phyloP scores from a whole-genome alignment of 2,113 vertebrate species.

The Oncorhynchus tshawytscha region DNA sequence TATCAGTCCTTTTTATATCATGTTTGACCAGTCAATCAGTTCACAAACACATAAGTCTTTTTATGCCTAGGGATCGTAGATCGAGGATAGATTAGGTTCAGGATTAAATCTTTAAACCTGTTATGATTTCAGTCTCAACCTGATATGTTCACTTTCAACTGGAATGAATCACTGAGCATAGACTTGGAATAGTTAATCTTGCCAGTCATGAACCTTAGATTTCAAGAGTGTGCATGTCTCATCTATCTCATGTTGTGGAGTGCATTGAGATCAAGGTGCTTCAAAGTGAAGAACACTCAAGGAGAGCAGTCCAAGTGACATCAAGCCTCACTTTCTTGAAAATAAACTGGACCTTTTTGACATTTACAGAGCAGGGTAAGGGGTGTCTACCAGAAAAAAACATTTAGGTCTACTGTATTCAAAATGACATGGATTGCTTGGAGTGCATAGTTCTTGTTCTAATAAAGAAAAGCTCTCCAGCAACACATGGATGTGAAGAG shows the following conservation, averaged over 20 bases:
- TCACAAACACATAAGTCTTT: too few relatives aligned
- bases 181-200: too few relatives aligned
- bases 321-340: background rate
- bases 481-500: background rate
- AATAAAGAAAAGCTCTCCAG: too few relatives aligned
- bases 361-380: background rate
- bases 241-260: constrained; percentile 27
- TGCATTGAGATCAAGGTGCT: constrained; percentile 18
- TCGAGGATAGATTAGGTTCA: too few relatives aligned
- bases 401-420: background rate
- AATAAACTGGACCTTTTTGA: background rate
- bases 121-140: background rate
- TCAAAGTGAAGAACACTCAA: constrained; percentile 43
- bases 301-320: constrained; percentile 8
- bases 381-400: background rate
- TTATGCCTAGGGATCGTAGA: background rate
- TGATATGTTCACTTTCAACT: background rate
- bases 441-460: background rate
- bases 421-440: background rate
- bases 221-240: background rate
- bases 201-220: background rate
- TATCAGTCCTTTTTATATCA: too few relatives aligned
- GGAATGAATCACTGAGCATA: background rate
- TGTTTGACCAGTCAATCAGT: too few relatives aligned
- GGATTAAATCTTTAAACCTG: too few relatives aligned